phyloP scores from a whole-genome alignment of 2,113 vertebrate species.

The Actenoides lindsayi region DNA sequence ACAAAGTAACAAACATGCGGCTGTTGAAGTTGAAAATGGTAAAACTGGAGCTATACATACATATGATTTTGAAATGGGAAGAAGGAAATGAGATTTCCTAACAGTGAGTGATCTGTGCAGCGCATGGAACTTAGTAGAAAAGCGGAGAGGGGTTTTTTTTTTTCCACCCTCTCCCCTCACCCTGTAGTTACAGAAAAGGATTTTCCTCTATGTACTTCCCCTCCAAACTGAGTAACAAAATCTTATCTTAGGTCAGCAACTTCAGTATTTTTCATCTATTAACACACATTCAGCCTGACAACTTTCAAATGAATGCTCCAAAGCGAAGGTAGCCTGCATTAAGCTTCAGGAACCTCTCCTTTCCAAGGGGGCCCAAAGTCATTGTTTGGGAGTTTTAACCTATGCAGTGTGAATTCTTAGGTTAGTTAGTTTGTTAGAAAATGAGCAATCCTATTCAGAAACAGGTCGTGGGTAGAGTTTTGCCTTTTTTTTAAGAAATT shows the following conservation, averaged over 20 bases:
- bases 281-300: not conserved
- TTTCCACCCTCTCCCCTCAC: not conserved
- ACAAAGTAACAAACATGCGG: not conserved
- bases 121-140: not conserved
- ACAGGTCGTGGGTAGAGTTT: not conserved
- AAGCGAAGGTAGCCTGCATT: not conserved
- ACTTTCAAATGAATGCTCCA: not conserved
- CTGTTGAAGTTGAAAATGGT: not conserved
- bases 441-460: not conserved
- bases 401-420: not conserved
- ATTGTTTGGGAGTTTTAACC: not conserved
- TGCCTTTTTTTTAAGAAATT: not conserved
- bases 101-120: not conserved
- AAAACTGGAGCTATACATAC: not conserved
- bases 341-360: not conserved
- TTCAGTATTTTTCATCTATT: not conserved
- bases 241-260: not conserved
- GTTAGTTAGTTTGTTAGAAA: not conserved
- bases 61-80: not conserved
- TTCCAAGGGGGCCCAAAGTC: not conserved
- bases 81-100: not conserved
- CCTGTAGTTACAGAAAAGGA: not conserved
- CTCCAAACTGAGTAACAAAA: not conserved
- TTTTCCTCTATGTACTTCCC: not conserved
- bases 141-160: not conserved